phyloP scores from a whole-genome alignment of 2,888 invertebrate genomes.

The Neoaliturus tenellus region DNA sequence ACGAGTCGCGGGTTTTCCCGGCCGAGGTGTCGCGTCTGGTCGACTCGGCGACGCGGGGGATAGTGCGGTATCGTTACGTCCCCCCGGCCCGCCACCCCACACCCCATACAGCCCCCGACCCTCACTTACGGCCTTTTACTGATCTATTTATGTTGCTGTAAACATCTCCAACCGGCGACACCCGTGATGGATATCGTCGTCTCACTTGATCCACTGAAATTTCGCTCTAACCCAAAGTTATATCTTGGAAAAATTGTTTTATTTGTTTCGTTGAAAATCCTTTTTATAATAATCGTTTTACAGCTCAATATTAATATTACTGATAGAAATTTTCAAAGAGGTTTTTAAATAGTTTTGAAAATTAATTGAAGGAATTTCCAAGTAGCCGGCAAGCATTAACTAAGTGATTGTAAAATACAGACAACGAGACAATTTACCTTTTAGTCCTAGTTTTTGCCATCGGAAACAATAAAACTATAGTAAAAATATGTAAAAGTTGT shows the following conservation, averaged over 20 bases:
- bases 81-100: neutral
- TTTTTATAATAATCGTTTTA: no score
- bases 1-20: no score
- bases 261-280: neutral
- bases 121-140: slow-evolving; percentile 26
- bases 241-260: neutral
- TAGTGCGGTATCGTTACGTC: neutral
- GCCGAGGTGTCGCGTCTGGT: neutral
- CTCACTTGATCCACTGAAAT: slow-evolving; percentile 7
- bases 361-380: no score
- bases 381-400: no score
- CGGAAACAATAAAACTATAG: no score
- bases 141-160: slow-evolving; percentile 47
- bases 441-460: no score
- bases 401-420: no score
- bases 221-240: neutral
- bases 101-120: neutral
- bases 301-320: no score
- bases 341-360: no score
- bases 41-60: neutral
- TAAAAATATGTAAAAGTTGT: no score
- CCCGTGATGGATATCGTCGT: slow-evolving; percentile 12
- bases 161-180: slow-evolving; percentile 2
- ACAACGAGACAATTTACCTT: no score
- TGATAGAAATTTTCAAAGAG: no score